phyloP scores from a whole-genome alignment of 2,797 vertebrate species.

The Sarcoramphus papa region DNA sequence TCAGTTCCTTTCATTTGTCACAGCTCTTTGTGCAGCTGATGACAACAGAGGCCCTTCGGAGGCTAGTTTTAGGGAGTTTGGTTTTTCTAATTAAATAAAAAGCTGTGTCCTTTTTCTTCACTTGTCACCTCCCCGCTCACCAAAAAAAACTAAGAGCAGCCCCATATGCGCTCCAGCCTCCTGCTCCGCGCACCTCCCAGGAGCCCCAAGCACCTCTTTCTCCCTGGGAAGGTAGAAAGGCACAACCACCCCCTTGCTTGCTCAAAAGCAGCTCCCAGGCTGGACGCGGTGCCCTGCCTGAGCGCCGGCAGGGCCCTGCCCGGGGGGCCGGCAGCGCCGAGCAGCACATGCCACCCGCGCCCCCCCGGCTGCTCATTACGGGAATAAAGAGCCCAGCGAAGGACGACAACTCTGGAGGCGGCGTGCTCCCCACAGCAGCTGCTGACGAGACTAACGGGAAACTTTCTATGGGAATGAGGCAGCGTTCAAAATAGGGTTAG shows the following conservation, averaged over 20 bases:
- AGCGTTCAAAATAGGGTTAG: not conserved
- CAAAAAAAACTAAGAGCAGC: not conserved
- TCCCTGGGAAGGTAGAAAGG: not conserved
- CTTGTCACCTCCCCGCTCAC: slow-evolving; percentile 41
- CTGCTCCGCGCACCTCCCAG: fast-evolving
- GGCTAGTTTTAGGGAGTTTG: slow-evolving; percentile 72
- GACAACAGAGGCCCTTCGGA: slow-evolving; percentile 70
- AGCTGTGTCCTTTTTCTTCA: slow-evolving; percentile 38
- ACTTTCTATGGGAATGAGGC: slow-evolving; percentile 31
- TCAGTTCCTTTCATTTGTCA: slow-evolving; percentile 80
- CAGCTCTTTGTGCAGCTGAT: slow-evolving; percentile 73
- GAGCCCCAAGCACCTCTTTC: not conserved
- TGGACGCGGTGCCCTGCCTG: fast-evolving
- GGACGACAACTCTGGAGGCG: slow-evolving; percentile 13
- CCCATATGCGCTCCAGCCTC: slow-evolving; percentile 1
- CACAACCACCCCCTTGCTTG: not conserved
- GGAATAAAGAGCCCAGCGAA: not conserved
- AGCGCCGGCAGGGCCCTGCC: not conserved
- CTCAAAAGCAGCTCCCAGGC: not conserved
- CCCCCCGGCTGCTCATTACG: not conserved
- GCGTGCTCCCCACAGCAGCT: slow-evolving; percentile 26
- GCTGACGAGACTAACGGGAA: slow-evolving; percentile 10
- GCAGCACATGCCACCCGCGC: not conserved
- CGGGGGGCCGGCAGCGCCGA: not conserved
- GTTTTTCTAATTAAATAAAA: slow-evolving; percentile 66